phyloP scores from a whole-genome alignment of 2,113 vertebrate species.

The Lagopus muta region DNA sequence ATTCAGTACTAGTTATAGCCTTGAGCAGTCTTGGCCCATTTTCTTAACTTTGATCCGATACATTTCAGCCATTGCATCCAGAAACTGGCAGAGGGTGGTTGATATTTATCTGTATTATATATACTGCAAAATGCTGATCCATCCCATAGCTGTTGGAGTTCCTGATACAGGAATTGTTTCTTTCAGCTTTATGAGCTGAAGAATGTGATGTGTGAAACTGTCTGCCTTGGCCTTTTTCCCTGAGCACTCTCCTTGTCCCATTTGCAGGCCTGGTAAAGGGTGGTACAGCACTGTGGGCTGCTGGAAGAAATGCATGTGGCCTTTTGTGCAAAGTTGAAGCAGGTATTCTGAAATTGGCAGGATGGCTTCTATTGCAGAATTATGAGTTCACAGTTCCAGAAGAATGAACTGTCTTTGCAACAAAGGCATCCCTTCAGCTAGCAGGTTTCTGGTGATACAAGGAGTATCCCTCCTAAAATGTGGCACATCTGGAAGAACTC shows the following conservation, averaged over 20 bases:
- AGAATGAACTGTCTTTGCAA: not conserved
- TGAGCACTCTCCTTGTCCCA: rapidly evolving
- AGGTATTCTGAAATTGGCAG: not conserved
- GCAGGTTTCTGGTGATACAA: not conserved
- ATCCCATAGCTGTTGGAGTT: not conserved
- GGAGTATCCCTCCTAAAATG: not conserved
- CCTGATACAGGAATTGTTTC: not conserved
- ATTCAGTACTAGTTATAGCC: not conserved
- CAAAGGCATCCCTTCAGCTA: not conserved
- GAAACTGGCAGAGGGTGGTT: not conserved
- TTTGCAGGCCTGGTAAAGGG: not conserved
- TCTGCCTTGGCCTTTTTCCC: not conserved
- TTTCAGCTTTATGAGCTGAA: not conserved
- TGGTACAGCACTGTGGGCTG: rapidly evolving
- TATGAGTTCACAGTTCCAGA: not conserved
- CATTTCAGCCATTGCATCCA: not conserved
- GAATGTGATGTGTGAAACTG: not conserved
- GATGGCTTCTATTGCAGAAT: not conserved
- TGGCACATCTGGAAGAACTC: not conserved
- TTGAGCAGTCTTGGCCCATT: not conserved
- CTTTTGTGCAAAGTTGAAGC: not conserved
- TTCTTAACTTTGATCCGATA: not conserved
- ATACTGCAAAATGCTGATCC: not conserved
- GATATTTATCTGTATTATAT: not conserved
- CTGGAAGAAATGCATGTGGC: not conserved